These are phyloP conservation scores for Coregonus suidteri DNA, from an alignment of 2,797 vertebrate species.

Conservation along the genomic window DNA sequence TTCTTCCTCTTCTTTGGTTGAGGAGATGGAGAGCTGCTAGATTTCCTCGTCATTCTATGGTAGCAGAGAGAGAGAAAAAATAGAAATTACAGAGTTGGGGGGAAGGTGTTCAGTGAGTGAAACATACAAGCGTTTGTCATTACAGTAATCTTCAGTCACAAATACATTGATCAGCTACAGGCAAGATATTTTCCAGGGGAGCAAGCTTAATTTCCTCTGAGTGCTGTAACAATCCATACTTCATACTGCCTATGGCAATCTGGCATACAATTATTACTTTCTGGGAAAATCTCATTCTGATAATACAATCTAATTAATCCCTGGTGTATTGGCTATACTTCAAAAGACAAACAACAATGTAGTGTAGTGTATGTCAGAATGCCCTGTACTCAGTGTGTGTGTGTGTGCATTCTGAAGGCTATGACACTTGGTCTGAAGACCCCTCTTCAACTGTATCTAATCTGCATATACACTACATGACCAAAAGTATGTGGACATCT, in stretches of 20 bases:
- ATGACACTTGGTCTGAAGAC: conserved; percentile 4
- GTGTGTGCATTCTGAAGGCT: not conserved
- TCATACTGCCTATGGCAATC: too few species aligned
- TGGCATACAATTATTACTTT: not conserved
- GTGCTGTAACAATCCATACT: too few species aligned
- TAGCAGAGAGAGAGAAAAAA: conserved; percentile 24
- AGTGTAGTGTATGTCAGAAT: not conserved
- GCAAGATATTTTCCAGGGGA: not conserved
- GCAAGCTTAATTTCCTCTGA: not conserved
- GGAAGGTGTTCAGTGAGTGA: too few species aligned
- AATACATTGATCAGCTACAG: conserved; percentile 48
- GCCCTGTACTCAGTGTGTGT: not conserved
- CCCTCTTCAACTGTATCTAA: conserved; percentile 12
- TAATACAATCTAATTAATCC: not conserved
- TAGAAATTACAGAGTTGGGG: too few species aligned
- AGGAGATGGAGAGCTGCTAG: conserved; percentile 92
- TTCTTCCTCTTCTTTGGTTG: conserved; percentile 97
- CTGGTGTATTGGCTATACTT: not conserved
- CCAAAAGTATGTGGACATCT: too few species aligned
- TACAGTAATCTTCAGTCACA: conserved; percentile 30
- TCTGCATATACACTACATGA: conserved; percentile 10
- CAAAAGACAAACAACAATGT: not conserved
- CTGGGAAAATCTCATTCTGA: not conserved
- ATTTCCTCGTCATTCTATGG: conserved; percentile 81
- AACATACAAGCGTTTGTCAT: conserved; percentile 11